Evolutionary conservation across 2,888 invertebrate genomes (phyloP), one percentile per base, ranked within the genome.

Genomic region (Mythimna loreyi): DNA sequence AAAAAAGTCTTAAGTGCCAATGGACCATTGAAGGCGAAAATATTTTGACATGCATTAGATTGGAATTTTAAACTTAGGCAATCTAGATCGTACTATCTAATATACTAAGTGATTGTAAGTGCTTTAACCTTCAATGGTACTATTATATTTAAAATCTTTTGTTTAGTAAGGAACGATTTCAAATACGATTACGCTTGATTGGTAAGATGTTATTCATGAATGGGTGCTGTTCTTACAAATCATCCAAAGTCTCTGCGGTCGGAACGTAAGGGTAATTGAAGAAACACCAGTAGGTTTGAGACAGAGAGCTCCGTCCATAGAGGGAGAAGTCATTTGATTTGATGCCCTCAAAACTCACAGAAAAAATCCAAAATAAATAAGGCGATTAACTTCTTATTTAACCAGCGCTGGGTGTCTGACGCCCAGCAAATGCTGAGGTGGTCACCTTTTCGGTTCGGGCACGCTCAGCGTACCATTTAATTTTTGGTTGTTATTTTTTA

Each of bases 1-100:
- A 72, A 73, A 73, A 76, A 75, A 55, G 21, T 8, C 36, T 2
- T 50, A 30, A 76, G 49, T 25, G 55, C 65, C 25, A 69, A 69
- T 61, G 30, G 13, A 25, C 55, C 40, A 63, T 74, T 68, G 60
- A 61, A 62, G 56, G 59, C 13, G 23, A 66, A 71, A 63, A 63
- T 50, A 25, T 61, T 70, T 65, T 65, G 49, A 62, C 57, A 69
- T 52, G 66, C 63, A 67, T 72, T 67, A 9, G 6, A 33, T 72
- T 67, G 13, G 6, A 33, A 36, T 79, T 72, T 52, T 45, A 53
- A 59, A 60, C 23, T 68, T 62, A 33, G 33, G 64, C 40, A 79
- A 79, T 47, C 33, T 79, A 67, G 7, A 56, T 9, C 33, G 19
- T 21, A n/a, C 45, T 57, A 23, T 11, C 43, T 67, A 60, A 53